phyloP scores from a whole-genome alignment of 2,113 vertebrate species.

The Lasiurus borealis region DNA sequence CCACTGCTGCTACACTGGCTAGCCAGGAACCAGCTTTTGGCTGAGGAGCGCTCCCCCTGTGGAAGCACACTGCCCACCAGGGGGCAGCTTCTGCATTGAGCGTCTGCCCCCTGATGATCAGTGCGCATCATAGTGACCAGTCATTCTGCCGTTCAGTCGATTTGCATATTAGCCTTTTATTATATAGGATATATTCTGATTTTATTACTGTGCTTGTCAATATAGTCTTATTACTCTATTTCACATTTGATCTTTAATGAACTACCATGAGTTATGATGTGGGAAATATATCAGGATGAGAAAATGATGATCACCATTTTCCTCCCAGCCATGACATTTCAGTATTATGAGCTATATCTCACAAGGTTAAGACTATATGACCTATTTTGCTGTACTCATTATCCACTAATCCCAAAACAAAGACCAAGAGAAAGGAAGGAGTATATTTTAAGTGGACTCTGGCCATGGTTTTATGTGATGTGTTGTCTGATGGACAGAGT shows the following conservation, averaged over 20 bases:
- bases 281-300: slow-evolving; percentile 76
- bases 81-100: too few relatives aligned
- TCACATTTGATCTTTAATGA: slow-evolving; percentile 78
- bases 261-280: slow-evolving; percentile 78
- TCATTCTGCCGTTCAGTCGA: too few relatives aligned
- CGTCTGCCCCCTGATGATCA: too few relatives aligned
- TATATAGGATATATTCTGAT: slow-evolving; percentile 54
- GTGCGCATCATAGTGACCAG: too few relatives aligned
- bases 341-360: slow-evolving; percentile 75
- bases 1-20: too few relatives aligned
- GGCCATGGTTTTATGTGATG: not conserved
- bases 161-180: too few relatives aligned
- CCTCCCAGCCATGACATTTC: slow-evolving; percentile 61
- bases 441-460: slow-evolving; percentile 15
- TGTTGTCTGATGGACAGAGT: not conserved
- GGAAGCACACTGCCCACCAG: too few relatives aligned
- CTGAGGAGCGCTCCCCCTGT: too few relatives aligned
- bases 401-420: slow-evolving; percentile 52
- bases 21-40: too few relatives aligned
- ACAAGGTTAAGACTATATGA: slow-evolving; percentile 67
- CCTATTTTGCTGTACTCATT: slow-evolving; percentile 69
- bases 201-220: slow-evolving; percentile 74
- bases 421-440: slow-evolving; percentile 16
- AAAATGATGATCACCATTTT: slow-evolving; percentile 74
- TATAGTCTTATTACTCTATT: slow-evolving; percentile 76